Conservation (phyloP, 2,888 invertebrate genomes). For the Polietes domitor region DNA sequence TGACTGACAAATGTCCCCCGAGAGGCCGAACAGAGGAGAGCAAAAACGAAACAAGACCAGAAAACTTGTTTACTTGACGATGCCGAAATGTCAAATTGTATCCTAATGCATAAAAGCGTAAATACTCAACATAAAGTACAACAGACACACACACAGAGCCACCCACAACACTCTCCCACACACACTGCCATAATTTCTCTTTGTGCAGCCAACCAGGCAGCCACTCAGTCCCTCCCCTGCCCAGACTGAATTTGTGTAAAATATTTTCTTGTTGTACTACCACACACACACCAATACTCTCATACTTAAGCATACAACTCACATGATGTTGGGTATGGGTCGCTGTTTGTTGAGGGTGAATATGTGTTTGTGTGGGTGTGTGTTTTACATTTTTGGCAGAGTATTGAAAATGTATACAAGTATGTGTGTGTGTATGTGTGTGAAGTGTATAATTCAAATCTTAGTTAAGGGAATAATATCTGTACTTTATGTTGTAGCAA, state of each 20-base stretch:
- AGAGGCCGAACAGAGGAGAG: slow-evolving; percentile 76
- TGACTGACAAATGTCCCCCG: slow-evolving; percentile 79
- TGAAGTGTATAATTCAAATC: slow-evolving; percentile 57
- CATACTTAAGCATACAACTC: not conserved
- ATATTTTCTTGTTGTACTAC: slow-evolving; percentile 5
- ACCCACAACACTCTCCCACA: not conserved
- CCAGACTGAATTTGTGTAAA: slow-evolving; percentile 35
- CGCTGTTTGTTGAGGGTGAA: not conserved
- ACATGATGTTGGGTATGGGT: not conserved
- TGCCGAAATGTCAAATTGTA: slow-evolving; percentile 77
- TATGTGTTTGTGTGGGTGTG: not conserved
- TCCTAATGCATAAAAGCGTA: slow-evolving; percentile 67
- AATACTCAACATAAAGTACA: slow-evolving; percentile 60
- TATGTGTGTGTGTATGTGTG: slow-evolving; percentile 8
- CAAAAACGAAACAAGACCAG: slow-evolving; percentile 15
- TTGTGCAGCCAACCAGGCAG: slow-evolving; percentile 7
- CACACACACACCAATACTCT: not conserved
- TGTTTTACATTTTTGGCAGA: not conserved
- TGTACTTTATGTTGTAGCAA: slow-evolving; percentile 59
- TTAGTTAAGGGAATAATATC: slow-evolving; percentile 61
- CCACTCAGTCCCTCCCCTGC: too few species aligned
- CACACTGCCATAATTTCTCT: not conserved
- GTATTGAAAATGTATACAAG: slow-evolving; percentile 15
- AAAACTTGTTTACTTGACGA: slow-evolving; percentile 74
- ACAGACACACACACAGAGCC: slow-evolving; percentile 13